phyloP scores from a whole-genome alignment of 2,113 vertebrate species.

The rat (Rattus norvegicus) region GRCr8 NC_086020.1:41223001-41223500 shows the following conservation, averaged over 20 bases:
- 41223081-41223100: background rate
- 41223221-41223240: background rate
- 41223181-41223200: background rate
- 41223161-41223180: background rate
- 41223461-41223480: background rate
- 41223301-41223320: background rate
- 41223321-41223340: background rate
- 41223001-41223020: background rate
- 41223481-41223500: no score
- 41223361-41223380: background rate
- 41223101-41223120: conserved; percentile 13
- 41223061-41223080: background rate
- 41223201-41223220: background rate
- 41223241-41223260: background rate
- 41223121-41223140: background rate
- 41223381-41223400: background rate
- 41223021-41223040: background rate
- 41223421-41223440: background rate
- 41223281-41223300: background rate
- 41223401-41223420: background rate
- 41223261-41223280: background rate
- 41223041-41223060: background rate
- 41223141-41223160: background rate
- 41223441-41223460: background rate
- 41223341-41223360: background rate